These are phyloP conservation scores for Gallinago stenura DNA, from an alignment of 2,797 vertebrate species.

Conservation along the genomic window DNA sequence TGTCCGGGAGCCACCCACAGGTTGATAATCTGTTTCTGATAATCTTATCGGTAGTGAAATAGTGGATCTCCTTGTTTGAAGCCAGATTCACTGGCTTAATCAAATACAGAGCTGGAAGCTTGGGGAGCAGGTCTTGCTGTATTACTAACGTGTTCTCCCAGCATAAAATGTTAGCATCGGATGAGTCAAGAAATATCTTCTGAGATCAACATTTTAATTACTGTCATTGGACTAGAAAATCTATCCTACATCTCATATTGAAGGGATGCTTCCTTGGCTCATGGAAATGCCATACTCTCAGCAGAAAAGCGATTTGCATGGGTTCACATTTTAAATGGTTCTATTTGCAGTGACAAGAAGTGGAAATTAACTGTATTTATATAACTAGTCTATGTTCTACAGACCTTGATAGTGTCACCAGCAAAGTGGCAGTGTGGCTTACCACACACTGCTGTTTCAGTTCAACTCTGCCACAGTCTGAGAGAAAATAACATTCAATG, in stretches of 20 bases:
- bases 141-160: neutral
- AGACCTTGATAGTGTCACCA: neutral
- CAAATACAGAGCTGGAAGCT: neutral
- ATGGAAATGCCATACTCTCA: neutral
- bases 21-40: neutral
- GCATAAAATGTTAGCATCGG: neutral
- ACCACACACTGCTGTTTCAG: neutral
- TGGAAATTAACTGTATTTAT: neutral
- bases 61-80: neutral
- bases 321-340: neutral
- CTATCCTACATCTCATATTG: neutral
- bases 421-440: neutral
- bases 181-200: neutral
- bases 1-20: neutral
- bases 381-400: neutral
- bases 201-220: neutral
- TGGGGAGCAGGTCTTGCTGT: neutral
- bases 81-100: neutral
- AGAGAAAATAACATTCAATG: neutral
- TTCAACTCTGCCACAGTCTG: constrained; percentile 6
- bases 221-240: neutral
- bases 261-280: neutral
- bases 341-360: neutral
- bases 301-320: neutral
- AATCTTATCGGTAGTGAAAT: neutral